Evolutionary conservation across 2,113 vertebrate species (phyloP), one percentile per base, ranked within the genome.

Genomic region (Bambusicola thoracicus): DNA sequence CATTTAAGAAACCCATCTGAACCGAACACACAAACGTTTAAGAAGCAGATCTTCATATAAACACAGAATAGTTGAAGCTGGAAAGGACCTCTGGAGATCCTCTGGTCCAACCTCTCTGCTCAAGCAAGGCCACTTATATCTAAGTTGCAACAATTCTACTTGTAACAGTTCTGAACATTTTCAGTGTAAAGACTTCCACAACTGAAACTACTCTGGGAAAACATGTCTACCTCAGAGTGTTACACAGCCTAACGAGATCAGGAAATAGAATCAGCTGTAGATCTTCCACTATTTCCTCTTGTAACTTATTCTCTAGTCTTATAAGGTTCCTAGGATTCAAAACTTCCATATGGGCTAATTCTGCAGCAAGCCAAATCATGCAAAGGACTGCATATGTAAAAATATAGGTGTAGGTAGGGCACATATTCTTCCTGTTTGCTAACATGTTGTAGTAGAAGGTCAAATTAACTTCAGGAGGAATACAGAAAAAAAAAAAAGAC

Each of bases 381-480:
- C 69, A 56, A 61, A 77, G 27, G 32, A 74, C 68, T 59, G 44
- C 61, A 78, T 27, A 0, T 81, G 44, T 44, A 83, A 82, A 91
- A 89, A 61, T 49, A 61, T 4, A 91, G 49, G 73, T 93, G 66
- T 51, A 90, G 73, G 34, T 55, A 65, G 89, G 34, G 34, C 70
- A 92, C 82, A 87, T 15, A 27, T 20, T 76, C 41, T 73, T 86
- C 61, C 44, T 1, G 0, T 68, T 90, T 22, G 55, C 10, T 85
- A 48, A 9, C 65, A 41, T 15, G 41, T 34, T 91, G 58, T 8
- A 87, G 53, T 3, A 59, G 25, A 77, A 87, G 76, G 76, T 76
- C 85, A 81, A 87, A 81, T 49, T 77, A 89, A 81, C 32, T 81
- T 84, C 41, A 32, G 55, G 55, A 87, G 75, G 55, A 87, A 79